phyloP scores from a whole-genome alignment of 2,888 invertebrate species.

The Furcula furcula region DNA sequence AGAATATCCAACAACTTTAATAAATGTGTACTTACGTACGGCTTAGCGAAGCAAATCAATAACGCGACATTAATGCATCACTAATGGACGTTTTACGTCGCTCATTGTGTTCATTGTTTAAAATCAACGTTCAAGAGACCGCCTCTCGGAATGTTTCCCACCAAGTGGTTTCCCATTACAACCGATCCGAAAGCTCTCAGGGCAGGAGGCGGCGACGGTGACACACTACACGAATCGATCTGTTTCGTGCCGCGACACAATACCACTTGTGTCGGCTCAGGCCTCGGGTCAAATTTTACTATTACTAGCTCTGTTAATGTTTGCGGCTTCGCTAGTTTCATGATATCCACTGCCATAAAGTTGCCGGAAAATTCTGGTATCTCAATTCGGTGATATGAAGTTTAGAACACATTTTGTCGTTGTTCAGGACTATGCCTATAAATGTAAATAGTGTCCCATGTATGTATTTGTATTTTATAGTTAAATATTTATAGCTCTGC shows the following conservation, averaged over 20 bases:
- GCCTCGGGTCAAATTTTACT: background rate
- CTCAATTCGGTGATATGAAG: too few species aligned
- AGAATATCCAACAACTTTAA: too few species aligned
- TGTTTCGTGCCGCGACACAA: background rate
- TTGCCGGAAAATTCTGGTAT: background rate
- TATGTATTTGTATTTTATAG: too few species aligned
- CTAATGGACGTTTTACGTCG: slow-evolving; percentile 30
- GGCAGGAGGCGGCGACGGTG: background rate
- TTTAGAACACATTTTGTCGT: too few species aligned
- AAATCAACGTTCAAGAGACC: slow-evolving; percentile 27
- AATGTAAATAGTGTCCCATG: too few species aligned
- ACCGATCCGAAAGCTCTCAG: slow-evolving; percentile 5
- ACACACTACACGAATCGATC: background rate
- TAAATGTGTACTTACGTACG: too few species aligned
- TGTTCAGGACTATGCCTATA: too few species aligned
- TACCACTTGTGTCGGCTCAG: too few species aligned
- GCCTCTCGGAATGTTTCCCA: slow-evolving; percentile 7
- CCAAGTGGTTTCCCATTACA: slow-evolving; percentile 31
- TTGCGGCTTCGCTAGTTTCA: background rate
- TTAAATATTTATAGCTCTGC: too few species aligned
- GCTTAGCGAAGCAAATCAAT: background rate
- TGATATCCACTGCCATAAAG: background rate
- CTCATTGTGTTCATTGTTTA: slow-evolving; percentile 32
- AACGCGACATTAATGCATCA: slow-evolving; percentile 2
- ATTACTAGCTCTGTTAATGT: background rate